These are phyloP conservation scores for Zelostemma sp. DNA, from an alignment of 1,140 invertebrate species.

Conservation along the genomic window DNA sequence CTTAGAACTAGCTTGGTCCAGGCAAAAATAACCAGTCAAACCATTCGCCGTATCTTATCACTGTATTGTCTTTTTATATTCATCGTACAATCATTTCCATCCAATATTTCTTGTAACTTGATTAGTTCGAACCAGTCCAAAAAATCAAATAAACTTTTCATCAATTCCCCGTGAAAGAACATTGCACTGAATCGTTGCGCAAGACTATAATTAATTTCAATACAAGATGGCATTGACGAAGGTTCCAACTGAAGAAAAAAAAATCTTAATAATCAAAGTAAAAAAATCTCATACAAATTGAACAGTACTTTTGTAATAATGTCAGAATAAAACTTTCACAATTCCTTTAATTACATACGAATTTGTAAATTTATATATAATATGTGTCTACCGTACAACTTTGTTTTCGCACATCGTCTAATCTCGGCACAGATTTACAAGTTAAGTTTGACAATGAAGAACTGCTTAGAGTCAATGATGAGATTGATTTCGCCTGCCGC, in stretches of 20 bases:
- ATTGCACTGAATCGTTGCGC: neutral
- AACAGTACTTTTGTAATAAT: no score
- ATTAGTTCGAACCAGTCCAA: neutral
- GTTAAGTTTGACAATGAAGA: neutral
- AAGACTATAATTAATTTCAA: neutral
- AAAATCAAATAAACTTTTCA: neutral
- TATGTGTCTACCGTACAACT: conserved; percentile 3
- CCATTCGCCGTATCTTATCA: conserved; percentile 18
- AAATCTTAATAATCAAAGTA: neutral
- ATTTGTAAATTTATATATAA: conserved; percentile 11
- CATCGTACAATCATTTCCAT: conserved; percentile 22
- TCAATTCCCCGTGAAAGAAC: neutral
- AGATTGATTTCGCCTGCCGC: conserved; percentile 60
- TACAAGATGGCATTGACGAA: no score
- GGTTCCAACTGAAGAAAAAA: neutral
- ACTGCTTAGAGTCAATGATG: conserved; percentile 45
- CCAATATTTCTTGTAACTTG: conserved; percentile 2
- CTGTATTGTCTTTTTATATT: conserved; percentile 39
- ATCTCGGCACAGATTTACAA: neutral
- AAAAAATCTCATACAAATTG: neutral
- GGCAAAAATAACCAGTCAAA: conserved; percentile 17
- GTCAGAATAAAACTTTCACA: no score
- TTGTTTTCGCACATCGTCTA: conserved; percentile 4
- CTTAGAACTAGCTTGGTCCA: conserved; percentile 5
- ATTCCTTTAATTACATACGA: conserved; percentile 1